Evolutionary conservation across 2,113 vertebrate species (phyloP), one percentile per base, ranked within the genome.

Genomic region (Motacilla tschutschensis): DNA sequence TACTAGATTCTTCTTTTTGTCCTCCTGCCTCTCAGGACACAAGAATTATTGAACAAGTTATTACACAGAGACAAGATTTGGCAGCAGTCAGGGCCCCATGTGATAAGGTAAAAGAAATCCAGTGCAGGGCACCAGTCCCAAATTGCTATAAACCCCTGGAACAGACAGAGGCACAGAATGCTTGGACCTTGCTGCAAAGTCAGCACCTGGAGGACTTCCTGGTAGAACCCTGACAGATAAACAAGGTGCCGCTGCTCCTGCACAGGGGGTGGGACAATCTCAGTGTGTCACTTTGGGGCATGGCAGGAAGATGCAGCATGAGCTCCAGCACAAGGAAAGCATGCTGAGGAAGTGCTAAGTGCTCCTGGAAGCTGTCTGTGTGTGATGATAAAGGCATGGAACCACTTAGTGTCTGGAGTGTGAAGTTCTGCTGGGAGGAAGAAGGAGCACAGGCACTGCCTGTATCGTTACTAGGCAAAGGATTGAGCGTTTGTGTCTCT

Each of bases 71-170:
- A 47, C 31, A 71, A 50, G 14, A 36, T 65, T 48, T 91, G 85
- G 77, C 85, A 93, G 59, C 35, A 58, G 8, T 58, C n/a, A 64
- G 74, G 72, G 46, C 24, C 38, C 58, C 51, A 22, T 59, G 82
- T 54, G 85, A 87, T 53, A 38, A 65, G n/a, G 50, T 58, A 50
- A 81, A 91, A 80, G n/a, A 73, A 89, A 33, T 87, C 33, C 54
- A 89, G 17, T 1, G 2, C 80, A 87, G 83, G 85, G 83, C 91
- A 83, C 35, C 62, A 51, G n/a, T 92, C 72, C 80, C 74, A 89
- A 47, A 92, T 50, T 69, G 71, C 78, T 76, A 66, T 86, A 93
- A 91, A 46, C 54, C 63, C 40, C 58, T 88, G 80, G 85, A 92
- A 91, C 47, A 91, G 62, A 64, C 4, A 83, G 48, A 87, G 48